Percentiles rank a stretch among this genome's conserved stretches.
Evolutionary conservation across 2,113 vertebrate genomes (phyloP).

Genomic region (Sander vitreus): DNA sequence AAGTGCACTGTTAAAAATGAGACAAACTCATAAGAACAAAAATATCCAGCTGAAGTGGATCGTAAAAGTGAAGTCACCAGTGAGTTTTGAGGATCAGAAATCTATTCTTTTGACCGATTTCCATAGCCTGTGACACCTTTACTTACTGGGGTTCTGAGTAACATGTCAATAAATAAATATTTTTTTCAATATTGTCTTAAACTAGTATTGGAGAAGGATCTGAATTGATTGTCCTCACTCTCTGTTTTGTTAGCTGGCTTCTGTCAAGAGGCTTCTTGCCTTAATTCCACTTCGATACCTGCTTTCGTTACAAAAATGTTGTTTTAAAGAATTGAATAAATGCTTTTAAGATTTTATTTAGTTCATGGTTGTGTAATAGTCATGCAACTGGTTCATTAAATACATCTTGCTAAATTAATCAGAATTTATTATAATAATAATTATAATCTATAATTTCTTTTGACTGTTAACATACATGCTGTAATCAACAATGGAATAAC

Average conservation of each 20-base stretch:
- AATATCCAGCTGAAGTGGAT: conserved; percentile 21
- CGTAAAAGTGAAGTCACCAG: background rate
- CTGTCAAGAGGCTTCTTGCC: too few relatives aligned
- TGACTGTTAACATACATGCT: background rate
- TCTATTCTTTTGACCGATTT: background rate
- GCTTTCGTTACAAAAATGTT: too few relatives aligned
- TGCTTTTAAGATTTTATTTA: background rate
- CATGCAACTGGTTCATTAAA: background rate
- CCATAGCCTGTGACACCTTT: too few relatives aligned
- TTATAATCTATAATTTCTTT: background rate
- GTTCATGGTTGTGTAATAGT: background rate
- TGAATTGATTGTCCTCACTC: too few relatives aligned
- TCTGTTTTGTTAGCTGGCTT: too few relatives aligned
- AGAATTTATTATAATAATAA: too few relatives aligned
- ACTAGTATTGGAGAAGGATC: too few relatives aligned
- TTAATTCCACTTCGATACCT: too few relatives aligned
- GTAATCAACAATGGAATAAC: background rate
- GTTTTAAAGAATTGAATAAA: too few relatives aligned
- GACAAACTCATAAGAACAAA: conserved; percentile 17
- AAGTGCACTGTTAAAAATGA: conserved; percentile 62
- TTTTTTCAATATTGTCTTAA: too few relatives aligned
- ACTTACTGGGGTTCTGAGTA: too few relatives aligned
- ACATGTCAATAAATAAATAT: too few relatives aligned
- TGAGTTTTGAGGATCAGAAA: background rate
- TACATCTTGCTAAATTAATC: background rate